These are phyloP conservation scores for Oryzias curvinotus DNA, from an alignment of 2,113 vertebrate species.

Conservation along the genomic window DNA sequence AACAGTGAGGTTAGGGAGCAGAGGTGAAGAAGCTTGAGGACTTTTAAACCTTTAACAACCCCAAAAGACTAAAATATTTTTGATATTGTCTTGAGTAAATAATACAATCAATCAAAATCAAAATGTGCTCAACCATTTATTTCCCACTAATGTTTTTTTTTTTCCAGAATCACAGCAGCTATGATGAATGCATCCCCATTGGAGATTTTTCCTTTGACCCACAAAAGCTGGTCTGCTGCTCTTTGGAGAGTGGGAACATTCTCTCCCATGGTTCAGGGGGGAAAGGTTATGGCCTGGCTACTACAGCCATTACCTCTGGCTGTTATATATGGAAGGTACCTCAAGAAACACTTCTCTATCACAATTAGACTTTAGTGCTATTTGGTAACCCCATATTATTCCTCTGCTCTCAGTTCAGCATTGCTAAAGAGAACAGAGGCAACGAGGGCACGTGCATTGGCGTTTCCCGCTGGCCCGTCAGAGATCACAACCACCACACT, in stretches of 20 bases:
- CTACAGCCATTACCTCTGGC: constrained; percentile 80
- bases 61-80: too few species aligned
- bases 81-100: too few species aligned
- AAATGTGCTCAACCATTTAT: constrained; percentile 2
- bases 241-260: constrained; percentile 79
- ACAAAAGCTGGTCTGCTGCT: constrained; percentile 79
- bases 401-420: constrained; percentile 68
- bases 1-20: too few species aligned
- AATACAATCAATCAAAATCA: not conserved
- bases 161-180: constrained; percentile 64
- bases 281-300: constrained; percentile 81
- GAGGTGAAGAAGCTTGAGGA: too few species aligned
- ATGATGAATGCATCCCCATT: constrained; percentile 81
- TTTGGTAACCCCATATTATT: not conserved
- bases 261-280: constrained; percentile 81
- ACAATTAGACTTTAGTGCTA: not conserved
- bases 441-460: constrained; percentile 82
- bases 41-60: too few species aligned
- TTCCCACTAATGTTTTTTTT: not conserved
- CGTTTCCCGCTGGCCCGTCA: constrained; percentile 80
- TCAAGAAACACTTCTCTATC: not conserved
- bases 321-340: constrained; percentile 81
- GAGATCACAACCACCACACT: constrained; percentile 83
- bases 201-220: constrained; percentile 83
- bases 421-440: constrained; percentile 81